Conservation (phyloP, 2,888 invertebrate genomes). For the Anagyrus pseudococci region DNA sequence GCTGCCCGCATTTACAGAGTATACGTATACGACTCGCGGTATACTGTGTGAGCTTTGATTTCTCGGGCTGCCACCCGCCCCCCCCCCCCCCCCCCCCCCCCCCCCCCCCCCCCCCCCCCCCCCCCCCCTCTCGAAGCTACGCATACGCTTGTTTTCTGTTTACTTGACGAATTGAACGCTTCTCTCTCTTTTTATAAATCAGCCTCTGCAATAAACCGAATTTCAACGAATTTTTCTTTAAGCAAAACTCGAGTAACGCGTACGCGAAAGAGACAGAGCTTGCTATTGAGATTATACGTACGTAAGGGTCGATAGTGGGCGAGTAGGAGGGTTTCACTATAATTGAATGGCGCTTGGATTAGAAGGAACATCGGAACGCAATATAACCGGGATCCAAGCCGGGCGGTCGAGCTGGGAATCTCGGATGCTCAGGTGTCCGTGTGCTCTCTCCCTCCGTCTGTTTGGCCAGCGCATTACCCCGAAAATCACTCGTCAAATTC, state of each 20-base stretch:
- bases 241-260: background rate
- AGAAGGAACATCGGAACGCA: background rate
- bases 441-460: slow-evolving; percentile 38
- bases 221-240: background rate
- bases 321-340: background rate
- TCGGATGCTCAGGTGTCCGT: slow-evolving; percentile 31
- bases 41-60: background rate
- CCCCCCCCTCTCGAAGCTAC: too few species aligned
- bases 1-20: background rate
- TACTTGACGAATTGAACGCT: too few species aligned
- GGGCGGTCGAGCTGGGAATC: background rate
- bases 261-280: background rate
- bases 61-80: background rate
- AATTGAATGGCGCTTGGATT: slow-evolving; percentile 7
- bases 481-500: slow-evolving; percentile 50
- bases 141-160: too few species aligned
- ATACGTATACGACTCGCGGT: background rate
- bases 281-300: background rate
- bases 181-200: too few species aligned
- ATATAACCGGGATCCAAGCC: background rate
- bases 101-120: too few species aligned
- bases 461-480: slow-evolving; percentile 58
- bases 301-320: background rate
- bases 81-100: too few species aligned
- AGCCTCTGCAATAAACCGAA: too few species aligned